These are phyloP conservation scores for Drosophila neotestacea DNA, from an alignment of 2,888 invertebrate genomes.

Conservation along the genomic window DNA sequence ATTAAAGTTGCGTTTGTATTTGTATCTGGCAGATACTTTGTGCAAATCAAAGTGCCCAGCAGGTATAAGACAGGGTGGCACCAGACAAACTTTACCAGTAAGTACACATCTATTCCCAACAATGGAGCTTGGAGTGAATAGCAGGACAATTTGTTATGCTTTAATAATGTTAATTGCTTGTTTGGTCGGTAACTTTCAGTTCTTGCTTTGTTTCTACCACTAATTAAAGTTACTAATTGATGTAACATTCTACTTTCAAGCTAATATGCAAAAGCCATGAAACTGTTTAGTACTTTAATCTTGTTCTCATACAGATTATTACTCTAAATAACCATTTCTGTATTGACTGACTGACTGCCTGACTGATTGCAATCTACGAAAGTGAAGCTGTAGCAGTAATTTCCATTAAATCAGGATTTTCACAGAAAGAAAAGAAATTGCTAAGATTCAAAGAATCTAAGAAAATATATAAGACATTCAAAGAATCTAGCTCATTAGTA, in stretches of 20 bases:
- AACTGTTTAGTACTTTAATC: not conserved
- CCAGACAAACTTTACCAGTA: constrained; percentile 26
- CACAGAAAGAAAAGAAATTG: too few species aligned
- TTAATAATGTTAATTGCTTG: constrained; percentile 68
- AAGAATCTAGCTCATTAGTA: too few species aligned
- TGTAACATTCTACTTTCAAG: constrained; percentile 1
- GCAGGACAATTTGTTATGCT: constrained; percentile 41
- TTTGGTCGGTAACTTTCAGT: constrained; percentile 26
- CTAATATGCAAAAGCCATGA: constrained; percentile 7
- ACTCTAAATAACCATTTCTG: not conserved
- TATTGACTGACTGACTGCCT: not conserved
- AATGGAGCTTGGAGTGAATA: constrained; percentile 1
- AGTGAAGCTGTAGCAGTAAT: too few species aligned
- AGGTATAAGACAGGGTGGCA: constrained; percentile 16
- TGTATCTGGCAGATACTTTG: constrained; percentile 66
- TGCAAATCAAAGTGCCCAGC: constrained; percentile 63
- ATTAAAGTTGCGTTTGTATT: constrained; percentile 64
- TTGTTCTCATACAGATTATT: not conserved
- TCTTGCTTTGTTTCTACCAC: constrained; percentile 15
- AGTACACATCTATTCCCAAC: constrained; percentile 21
- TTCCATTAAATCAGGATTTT: too few species aligned
- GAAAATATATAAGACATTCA: too few species aligned
- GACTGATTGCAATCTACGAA: not conserved
- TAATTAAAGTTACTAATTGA: constrained; percentile 49
- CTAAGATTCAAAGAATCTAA: too few species aligned